Percentiles rank a stretch among this genome's conserved stretches.
Evolutionary conservation across 2,113 vertebrate species (phyloP).

Genomic region (Pontoporia blainvillei): DNA sequence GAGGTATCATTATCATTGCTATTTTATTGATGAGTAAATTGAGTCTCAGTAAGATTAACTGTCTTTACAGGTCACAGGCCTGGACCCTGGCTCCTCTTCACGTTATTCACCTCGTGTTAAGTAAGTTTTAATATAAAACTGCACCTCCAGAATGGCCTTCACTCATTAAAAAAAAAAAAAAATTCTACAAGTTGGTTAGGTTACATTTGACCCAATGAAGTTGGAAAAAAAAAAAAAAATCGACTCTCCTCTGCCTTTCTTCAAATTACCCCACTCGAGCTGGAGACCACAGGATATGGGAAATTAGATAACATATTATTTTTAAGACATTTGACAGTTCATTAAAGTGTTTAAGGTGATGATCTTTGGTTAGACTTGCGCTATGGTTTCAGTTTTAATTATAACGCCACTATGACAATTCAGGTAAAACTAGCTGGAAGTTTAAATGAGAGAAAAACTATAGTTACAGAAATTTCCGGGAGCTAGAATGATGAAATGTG

Average conservation of each 20-base stretch:
- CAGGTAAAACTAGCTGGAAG: background rate
- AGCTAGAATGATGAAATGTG: background rate
- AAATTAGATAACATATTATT: background rate
- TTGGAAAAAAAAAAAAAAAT: background rate
- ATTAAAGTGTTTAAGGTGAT: background rate
- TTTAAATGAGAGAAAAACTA: background rate
- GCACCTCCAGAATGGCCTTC: background rate
- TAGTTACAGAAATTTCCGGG: background rate
- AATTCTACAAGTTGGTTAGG: background rate
- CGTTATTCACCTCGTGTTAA: background rate
- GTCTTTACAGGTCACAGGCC: background rate
- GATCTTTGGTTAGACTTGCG: background rate
- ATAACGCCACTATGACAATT: background rate
- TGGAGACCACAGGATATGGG: background rate
- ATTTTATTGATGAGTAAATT: slow-evolving; percentile 43
- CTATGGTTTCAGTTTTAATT: background rate
- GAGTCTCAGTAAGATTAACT: slow-evolving; percentile 12
- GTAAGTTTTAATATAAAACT: background rate
- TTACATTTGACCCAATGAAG: background rate
- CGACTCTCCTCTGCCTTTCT: background rate
- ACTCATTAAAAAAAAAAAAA: background rate
- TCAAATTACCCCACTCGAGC: background rate
- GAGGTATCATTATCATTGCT: background rate
- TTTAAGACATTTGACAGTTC: background rate
- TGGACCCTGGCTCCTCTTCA: background rate